phyloP scores from a whole-genome alignment of 2,113 vertebrate genomes.

The Nipponia nippon region DNA sequence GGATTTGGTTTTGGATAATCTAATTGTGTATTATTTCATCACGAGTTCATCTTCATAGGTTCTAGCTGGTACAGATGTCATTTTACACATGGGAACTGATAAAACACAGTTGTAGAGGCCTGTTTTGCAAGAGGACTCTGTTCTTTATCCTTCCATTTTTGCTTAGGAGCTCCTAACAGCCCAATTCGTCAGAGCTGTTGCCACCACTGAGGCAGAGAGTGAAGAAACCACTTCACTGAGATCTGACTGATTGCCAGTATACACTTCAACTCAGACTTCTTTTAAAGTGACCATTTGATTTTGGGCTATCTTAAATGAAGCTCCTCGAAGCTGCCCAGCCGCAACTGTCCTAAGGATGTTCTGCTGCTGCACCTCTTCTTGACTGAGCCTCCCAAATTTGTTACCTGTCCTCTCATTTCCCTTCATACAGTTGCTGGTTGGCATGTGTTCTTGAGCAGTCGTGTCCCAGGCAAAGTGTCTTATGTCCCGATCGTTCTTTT shows the following conservation, averaged over 20 bases:
- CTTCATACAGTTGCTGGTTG: background rate
- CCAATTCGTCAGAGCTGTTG: background rate
- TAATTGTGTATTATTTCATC: background rate
- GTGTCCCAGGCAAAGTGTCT: background rate
- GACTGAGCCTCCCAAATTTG: background rate
- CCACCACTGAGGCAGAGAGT: background rate
- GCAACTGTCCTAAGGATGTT: background rate
- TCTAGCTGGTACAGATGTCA: background rate
- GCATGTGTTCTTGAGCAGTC: background rate
- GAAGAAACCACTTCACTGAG: background rate
- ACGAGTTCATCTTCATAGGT: background rate
- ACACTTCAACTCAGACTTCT: background rate
- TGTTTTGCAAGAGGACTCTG: background rate
- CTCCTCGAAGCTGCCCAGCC: background rate
- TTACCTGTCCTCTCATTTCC: background rate
- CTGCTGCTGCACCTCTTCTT: background rate
- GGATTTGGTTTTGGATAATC: background rate
- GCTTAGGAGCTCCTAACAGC: background rate
- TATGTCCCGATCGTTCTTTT: background rate
- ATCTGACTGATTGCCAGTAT: background rate
- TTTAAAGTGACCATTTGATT: background rate
- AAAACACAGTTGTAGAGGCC: background rate
- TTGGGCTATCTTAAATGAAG: background rate
- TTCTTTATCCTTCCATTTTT: background rate
- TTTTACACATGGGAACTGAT: background rate